A percentile compares a stretch with the other conserved stretches of the same genome.
These are phyloP conservation scores for Entomyzon cyanotis DNA, from an alignment of 2,113 vertebrate species.

Conservation along the genomic window DNA sequence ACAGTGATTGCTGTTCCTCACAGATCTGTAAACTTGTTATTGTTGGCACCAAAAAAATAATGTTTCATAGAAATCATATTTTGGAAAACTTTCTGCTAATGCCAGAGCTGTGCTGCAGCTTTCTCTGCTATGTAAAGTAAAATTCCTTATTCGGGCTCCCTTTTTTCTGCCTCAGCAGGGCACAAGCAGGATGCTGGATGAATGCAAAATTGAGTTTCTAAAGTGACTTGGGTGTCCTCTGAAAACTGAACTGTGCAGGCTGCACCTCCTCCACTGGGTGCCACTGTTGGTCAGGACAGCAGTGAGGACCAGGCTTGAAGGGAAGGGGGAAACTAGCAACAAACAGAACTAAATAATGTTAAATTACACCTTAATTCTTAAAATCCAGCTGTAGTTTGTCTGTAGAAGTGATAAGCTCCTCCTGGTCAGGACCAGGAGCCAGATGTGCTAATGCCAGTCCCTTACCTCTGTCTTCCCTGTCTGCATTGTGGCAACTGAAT, in stretches of 20 bases:
- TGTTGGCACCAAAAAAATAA: not conserved
- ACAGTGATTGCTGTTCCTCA: not conserved
- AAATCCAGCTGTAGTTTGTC: not conserved
- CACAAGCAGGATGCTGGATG: not conserved
- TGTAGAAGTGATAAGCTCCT: not conserved
- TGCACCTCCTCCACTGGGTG: constrained; percentile 37
- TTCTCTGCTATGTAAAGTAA: not conserved
- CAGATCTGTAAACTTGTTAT: not conserved
- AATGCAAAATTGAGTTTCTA: not conserved
- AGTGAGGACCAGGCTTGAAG: not conserved
- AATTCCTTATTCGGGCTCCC: not conserved
- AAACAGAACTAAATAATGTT: not conserved
- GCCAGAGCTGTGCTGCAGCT: not conserved
- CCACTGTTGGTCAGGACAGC: constrained; percentile 36
- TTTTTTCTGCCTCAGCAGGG: not conserved
- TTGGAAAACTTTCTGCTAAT: not conserved
- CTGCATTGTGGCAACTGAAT: not conserved
- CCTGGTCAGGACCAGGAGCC: not conserved
- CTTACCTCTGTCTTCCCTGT: not conserved
- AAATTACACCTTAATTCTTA: not conserved
- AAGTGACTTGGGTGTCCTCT: not conserved
- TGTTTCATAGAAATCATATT: accelerated
- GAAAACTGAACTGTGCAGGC: not conserved
- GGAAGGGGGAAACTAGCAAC: not conserved
- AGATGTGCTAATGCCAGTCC: not conserved